Percentiles rank a stretch among this genome's conserved stretches.
Evolutionary conservation across 2,797 vertebrate species (phyloP).

Genomic region (Serranus cabrilla): DNA sequence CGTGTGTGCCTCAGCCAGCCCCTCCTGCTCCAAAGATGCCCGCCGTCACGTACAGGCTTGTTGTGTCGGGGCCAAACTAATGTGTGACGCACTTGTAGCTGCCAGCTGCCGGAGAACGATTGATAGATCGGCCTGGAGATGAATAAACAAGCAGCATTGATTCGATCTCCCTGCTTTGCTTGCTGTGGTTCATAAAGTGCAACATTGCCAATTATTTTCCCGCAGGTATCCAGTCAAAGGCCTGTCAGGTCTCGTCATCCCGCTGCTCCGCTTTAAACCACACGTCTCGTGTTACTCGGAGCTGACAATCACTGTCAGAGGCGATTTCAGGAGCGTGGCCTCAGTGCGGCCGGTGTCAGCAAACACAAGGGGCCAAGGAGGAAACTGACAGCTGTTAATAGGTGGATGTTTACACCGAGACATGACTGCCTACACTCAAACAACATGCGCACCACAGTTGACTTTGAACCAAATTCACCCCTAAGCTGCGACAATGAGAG

Average conservation of each 20-base stretch:
- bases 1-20: slow-evolving; percentile 2
- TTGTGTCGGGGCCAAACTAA: slow-evolving; percentile 27
- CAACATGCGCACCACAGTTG: slow-evolving; percentile 1
- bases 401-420: slow-evolving; percentile 35
- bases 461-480: slow-evolving; percentile 54
- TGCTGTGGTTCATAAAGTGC: background rate
- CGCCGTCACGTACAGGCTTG: slow-evolving; percentile 19
- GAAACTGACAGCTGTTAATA: slow-evolving; percentile 35
- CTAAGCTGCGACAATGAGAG: slow-evolving; percentile 41
- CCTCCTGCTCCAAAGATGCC: background rate
- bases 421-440: slow-evolving; percentile 10
- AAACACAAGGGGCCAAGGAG: slow-evolving; percentile 15
- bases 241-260: slow-evolving; percentile 10
- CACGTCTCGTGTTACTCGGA: slow-evolving; percentile 1
- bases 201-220: slow-evolving; percentile 17
- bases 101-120: slow-evolving; percentile 13
- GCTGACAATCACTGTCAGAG: slow-evolving; percentile 45
- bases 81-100: slow-evolving; percentile 19
- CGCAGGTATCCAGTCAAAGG: background rate
- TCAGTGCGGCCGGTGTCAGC: slow-evolving; percentile 15
- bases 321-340: background rate
- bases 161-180: slow-evolving; percentile 29
- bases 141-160: slow-evolving; percentile 52
- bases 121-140: slow-evolving; percentile 30
- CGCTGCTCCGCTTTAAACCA: slow-evolving; percentile 4